Conservation (phyloP, 2,113 vertebrate genomes). For the Phylloscopus whistleri region DNA sequence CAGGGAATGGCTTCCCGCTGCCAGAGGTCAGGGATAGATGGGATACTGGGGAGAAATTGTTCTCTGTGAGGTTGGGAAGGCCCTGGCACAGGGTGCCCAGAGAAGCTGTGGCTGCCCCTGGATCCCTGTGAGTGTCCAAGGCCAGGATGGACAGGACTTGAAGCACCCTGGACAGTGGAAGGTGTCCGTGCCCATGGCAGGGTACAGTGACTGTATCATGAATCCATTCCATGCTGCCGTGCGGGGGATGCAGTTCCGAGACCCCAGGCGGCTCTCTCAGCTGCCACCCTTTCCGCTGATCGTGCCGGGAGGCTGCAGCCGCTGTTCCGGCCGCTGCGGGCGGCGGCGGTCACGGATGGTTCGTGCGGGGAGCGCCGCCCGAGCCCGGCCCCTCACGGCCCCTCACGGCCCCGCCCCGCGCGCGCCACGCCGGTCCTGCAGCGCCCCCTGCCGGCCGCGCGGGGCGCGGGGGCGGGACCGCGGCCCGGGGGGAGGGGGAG, state of each 20-base stretch:
- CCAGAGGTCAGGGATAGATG: rapidly evolving
- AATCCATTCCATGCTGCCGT: rapidly evolving
- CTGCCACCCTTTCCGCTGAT: too few relatives aligned
- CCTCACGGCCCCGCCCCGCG: not conserved
- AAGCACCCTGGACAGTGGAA: rapidly evolving
- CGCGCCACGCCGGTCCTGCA: not conserved
- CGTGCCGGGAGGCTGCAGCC: rapidly evolving
- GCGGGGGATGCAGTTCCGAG: not conserved
- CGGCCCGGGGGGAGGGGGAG: not conserved
- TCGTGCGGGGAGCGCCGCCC: rapidly evolving
- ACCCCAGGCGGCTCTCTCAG: not conserved
- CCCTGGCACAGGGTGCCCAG: not conserved
- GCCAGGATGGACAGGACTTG: rapidly evolving
- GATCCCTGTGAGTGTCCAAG: rapidly evolving
- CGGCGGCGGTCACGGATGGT: rapidly evolving
- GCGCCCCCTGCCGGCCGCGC: not conserved
- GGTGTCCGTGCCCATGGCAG: not conserved
- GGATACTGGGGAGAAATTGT: rapidly evolving
- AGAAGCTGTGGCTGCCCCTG: not conserved
- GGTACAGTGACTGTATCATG: not conserved
- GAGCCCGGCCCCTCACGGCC: not conserved
- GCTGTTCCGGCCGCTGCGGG: rapidly evolving
- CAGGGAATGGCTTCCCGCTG: not conserved
- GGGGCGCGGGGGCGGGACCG: not conserved
- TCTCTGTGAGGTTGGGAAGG: rapidly evolving